Conservation (phyloP, 2,113 vertebrate species). For the Xenopus tropicalis region DNA sequence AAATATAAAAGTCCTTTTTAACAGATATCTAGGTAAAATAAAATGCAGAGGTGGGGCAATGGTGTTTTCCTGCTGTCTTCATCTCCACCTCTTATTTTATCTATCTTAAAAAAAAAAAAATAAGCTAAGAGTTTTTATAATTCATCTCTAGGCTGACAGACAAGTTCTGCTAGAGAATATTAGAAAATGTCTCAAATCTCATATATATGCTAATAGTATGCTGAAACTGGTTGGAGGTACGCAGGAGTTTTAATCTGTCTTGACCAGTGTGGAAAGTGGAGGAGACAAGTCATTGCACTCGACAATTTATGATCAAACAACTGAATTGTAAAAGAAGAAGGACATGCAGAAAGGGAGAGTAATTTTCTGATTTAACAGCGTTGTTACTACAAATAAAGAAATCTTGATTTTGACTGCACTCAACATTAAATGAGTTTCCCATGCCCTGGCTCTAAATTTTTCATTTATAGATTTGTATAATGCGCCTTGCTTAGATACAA, state of each 20-base stretch:
- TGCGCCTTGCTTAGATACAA: constrained; percentile 72
- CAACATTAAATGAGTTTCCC: constrained; percentile 81
- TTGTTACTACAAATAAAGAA: constrained; percentile 82
- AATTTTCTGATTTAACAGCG: constrained; percentile 83
- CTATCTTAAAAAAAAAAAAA: constrained; percentile 64
- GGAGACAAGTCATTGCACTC: constrained; percentile 90
- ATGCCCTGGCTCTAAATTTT: constrained; percentile 68
- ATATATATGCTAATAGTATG: constrained; percentile 99
- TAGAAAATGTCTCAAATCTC: constrained; percentile 99
- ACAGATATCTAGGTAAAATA: no score
- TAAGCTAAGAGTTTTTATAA: constrained; percentile 98
- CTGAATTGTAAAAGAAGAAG: constrained; percentile 75
- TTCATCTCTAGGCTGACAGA: constrained; percentile 99
- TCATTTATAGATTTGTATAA: constrained; percentile 81
- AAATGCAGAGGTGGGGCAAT: constrained; percentile 35
- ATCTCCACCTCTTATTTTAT: constrained; percentile 43
- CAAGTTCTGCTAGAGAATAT: constrained; percentile 99
- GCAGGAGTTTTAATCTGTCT: constrained; percentile 96
- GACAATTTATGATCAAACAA: constrained; percentile 97
- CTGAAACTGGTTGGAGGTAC: constrained; percentile 82
- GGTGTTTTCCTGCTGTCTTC: constrained; percentile 25
- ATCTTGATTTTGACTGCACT: constrained; percentile 78
- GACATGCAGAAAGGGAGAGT: constrained; percentile 72
- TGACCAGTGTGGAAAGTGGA: constrained; percentile 92
- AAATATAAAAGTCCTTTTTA: no score